These are phyloP conservation scores for Scelioninae gen. 1 DNA, from an alignment of 2,888 invertebrate genomes.

Conservation along the genomic window DNA sequence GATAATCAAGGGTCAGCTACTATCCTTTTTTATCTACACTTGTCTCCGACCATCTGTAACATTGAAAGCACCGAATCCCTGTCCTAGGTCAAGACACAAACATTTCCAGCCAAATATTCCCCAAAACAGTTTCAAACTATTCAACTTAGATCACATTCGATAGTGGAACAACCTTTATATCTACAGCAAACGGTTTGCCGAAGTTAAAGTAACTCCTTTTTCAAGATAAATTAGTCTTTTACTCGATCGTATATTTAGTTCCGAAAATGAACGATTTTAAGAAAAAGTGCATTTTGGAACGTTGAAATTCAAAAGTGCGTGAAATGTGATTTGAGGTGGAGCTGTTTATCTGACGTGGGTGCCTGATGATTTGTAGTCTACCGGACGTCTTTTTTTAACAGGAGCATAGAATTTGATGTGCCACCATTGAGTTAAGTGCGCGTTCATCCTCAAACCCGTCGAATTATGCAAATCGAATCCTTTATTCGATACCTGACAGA, in stretches of 20 bases:
- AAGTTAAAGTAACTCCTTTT: too few relatives aligned
- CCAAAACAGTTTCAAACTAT: background rate
- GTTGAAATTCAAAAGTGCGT: too few relatives aligned
- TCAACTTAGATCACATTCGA: too few relatives aligned
- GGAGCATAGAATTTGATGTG: constrained; percentile 76
- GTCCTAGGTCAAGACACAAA: constrained; percentile 58
- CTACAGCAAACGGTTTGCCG: too few relatives aligned
- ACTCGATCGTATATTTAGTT: too few relatives aligned
- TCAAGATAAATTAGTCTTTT: too few relatives aligned
- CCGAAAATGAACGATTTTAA: too few relatives aligned
- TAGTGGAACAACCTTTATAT: too few relatives aligned
- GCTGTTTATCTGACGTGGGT: constrained; percentile 8
- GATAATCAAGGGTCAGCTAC: constrained; percentile 81
- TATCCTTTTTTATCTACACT: constrained; percentile 81
- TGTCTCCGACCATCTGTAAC: constrained; percentile 43
- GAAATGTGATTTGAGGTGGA: too few relatives aligned
- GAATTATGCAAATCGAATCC: constrained; percentile 84
- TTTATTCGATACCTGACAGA: constrained; percentile 84
- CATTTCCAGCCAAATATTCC: constrained; percentile 6
- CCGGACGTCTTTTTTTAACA: constrained; percentile 80
- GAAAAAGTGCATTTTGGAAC: too few relatives aligned
- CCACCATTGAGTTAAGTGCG: background rate
- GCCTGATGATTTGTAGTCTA: constrained; percentile 83
- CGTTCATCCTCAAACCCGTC: constrained; percentile 39
- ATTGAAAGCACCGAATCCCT: constrained; percentile 30